These are phyloP conservation scores for Larimichthys crocea DNA, from an alignment of 2,113 vertebrate genomes.

Conservation along the genomic window DNA sequence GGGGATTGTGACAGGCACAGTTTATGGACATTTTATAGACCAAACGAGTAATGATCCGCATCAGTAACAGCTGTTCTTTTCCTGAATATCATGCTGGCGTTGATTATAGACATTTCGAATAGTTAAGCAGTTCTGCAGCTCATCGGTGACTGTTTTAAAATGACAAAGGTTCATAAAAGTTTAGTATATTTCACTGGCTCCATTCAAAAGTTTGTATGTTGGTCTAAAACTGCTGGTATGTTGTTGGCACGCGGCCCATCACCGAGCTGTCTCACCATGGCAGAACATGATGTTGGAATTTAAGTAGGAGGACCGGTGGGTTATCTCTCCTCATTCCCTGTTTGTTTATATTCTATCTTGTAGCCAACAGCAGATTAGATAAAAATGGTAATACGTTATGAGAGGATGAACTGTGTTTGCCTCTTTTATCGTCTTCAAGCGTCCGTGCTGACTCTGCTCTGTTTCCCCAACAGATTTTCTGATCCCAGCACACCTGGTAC, in stretches of 20 bases:
- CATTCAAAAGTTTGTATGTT: too few relatives aligned
- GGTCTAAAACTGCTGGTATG: background rate
- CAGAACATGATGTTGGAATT: background rate
- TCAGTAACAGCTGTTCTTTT: too few relatives aligned
- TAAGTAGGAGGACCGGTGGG: background rate
- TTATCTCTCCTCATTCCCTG: background rate
- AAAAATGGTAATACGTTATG: background rate
- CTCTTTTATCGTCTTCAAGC: background rate
- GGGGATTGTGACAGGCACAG: too few relatives aligned
- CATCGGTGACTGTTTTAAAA: background rate
- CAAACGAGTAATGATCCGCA: too few relatives aligned
- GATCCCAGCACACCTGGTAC: background rate
- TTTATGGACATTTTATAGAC: too few relatives aligned
- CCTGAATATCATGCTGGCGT: too few relatives aligned
- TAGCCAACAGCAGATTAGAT: background rate
- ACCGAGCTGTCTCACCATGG: slow-evolving; percentile 1
- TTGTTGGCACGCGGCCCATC: slow-evolving; percentile 19
- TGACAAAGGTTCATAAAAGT: too few relatives aligned
- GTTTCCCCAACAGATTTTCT: slow-evolving; percentile 33
- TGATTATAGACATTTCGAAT: background rate
- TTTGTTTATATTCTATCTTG: background rate
- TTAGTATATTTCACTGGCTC: background rate
- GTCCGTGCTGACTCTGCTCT: background rate
- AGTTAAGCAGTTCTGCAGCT: background rate
- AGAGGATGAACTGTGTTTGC: background rate